Base-by-base conservation (phyloP, 2,888 invertebrate genomes). In the Dasysyrphus albostriatus region DNA sequence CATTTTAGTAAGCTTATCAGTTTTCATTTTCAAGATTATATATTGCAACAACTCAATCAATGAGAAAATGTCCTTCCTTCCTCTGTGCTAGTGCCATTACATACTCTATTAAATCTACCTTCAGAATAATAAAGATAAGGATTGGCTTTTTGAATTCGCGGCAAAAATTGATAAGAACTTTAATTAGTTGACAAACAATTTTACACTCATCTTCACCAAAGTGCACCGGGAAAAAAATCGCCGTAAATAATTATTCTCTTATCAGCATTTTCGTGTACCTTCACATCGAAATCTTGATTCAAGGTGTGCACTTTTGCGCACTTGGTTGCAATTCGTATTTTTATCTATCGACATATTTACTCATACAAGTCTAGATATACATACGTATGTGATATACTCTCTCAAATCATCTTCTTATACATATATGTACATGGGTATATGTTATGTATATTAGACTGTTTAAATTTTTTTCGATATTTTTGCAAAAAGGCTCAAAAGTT, bases 111-210 rank as follows among this genome's bases (percentile, higher is more conserved):
- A 72, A 37, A 72, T 73, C 37, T 72, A 84, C 72, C 81, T 78
- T 39, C 32, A 70, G 32, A 49, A 47, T 7, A 73, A 65, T 65
- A 49, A 34, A 65, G 78, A 87, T 87, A 83, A 72, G n/a, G 58
- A 61, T 78, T 82, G 75, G 54, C 78, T 82, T 78, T 58, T 87
- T 83, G 77, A 78, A 47, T 78, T 63, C 16, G 65, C 65, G 59
- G 72, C 58, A 69, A 78, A 59, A 70, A 54, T 37, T 54, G 87
- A 87, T 83, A 83, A 83, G 78, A 74, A 78, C 58, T 70, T 83
- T 83, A 87, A 83, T 87, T 83, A 87, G 83, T 78, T 75, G 70
- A 75, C 70, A 83, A 82, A 87, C 78, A 87, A 58, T 83, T 83
- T 87, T 78, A 79, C 78, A 83, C 87, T 75, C 83, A 87, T 83